Evolutionary conservation across 2,797 vertebrate genomes (phyloP).

Genomic region (Artibeus lituratus): DNA sequence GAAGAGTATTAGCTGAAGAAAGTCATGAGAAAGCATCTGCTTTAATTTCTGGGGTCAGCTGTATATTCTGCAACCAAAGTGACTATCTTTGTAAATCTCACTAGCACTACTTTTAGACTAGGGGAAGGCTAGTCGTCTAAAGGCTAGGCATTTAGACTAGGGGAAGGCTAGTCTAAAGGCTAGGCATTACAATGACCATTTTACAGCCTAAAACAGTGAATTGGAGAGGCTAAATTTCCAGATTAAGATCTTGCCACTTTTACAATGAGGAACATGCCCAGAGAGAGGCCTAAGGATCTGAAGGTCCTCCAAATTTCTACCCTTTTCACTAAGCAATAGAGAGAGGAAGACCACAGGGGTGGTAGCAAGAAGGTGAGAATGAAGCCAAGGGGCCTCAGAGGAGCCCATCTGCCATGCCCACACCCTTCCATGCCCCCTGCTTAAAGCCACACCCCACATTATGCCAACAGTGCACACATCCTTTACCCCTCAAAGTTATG

Average conservation of each 20-base stretch:
- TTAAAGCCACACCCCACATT: not conserved
- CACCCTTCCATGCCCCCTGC: not conserved
- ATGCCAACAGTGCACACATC: not conserved
- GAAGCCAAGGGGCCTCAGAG: not conserved
- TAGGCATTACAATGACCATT: not conserved
- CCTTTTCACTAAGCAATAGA: not conserved
- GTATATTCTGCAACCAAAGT: not conserved
- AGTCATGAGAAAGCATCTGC: not conserved
- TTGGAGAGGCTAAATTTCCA: not conserved
- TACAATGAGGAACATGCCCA: not conserved
- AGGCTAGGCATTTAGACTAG: not conserved
- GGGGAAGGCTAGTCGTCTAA: not conserved
- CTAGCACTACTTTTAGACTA: not conserved
- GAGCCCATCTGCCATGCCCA: not conserved
- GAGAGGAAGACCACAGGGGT: not conserved
- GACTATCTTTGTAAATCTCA: not conserved
- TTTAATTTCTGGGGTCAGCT: not conserved
- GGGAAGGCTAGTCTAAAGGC: not conserved
- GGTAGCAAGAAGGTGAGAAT: not conserved
- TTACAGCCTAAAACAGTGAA: not conserved
- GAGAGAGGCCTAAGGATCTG: not conserved
- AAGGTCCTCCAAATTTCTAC: not conserved
- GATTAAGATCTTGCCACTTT: not conserved
- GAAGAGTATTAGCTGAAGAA: not conserved
- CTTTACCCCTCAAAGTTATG: not conserved